A percentile compares a stretch with the other conserved stretches of the same genome.
Evolutionary conservation across 2,797 vertebrate genomes (phyloP).

Genomic region (Botia kubotai): DNA sequence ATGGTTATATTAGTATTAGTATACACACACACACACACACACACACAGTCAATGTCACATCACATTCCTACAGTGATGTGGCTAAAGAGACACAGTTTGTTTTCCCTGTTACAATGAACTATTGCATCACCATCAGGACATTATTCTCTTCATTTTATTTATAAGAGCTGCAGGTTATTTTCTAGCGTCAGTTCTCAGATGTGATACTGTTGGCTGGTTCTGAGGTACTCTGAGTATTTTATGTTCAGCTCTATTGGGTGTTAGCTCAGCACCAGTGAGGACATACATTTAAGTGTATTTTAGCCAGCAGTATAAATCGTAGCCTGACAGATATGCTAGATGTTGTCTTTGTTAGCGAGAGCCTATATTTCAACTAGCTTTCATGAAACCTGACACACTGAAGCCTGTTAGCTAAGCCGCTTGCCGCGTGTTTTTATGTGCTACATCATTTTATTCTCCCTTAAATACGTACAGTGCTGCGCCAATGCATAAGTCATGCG

Average conservation of each 20-base stretch:
- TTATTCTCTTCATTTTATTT: neutral
- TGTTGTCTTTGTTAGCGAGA: constrained; percentile 20
- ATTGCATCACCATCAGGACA: too few species aligned
- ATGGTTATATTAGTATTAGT: too few species aligned
- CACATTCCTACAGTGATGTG: too few species aligned
- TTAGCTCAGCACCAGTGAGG: constrained; percentile 25
- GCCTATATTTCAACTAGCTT: constrained; percentile 25
- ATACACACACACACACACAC: too few species aligned
- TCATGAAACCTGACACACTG: constrained; percentile 13
- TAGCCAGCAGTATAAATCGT: constrained; percentile 45
- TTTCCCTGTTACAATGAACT: too few species aligned
- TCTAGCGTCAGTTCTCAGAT: too few species aligned
- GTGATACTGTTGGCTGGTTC: constrained; percentile 45
- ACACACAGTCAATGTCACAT: too few species aligned
- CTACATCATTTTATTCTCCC: neutral
- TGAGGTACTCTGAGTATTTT: constrained; percentile 19
- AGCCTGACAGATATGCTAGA: constrained; percentile 12
- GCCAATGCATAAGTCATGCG: neutral
- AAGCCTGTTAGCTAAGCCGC: neutral
- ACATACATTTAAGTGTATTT: constrained; percentile 41
- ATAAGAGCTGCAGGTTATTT: too few species aligned
- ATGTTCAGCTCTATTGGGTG: constrained; percentile 34
- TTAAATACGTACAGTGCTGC: neutral
- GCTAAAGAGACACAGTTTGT: too few species aligned
- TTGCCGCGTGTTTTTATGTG: neutral